Conservation (phyloP, 2,797 vertebrate genomes). For the Notoglanidium macrostoma region DNA sequence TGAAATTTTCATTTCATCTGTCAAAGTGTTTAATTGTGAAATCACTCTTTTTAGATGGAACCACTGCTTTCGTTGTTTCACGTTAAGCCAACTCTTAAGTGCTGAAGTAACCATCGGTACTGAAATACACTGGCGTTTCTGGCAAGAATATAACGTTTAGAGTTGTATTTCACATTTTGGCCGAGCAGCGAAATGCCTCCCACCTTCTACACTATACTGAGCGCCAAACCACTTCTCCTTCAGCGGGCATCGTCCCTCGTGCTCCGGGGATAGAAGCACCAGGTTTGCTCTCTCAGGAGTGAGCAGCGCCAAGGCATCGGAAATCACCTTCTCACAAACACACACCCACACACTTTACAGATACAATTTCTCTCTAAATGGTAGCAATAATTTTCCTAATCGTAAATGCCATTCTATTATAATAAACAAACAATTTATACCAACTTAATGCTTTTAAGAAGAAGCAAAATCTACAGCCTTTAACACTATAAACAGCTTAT, state of each 20-base stretch:
- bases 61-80: neutral
- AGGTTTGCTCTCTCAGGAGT: slow-evolving; percentile 86
- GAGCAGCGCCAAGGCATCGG: slow-evolving; percentile 78
- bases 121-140: slow-evolving; percentile 1
- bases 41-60: neutral
- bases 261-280: slow-evolving; percentile 88
- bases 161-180: neutral
- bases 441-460: neutral
- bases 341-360: slow-evolving; percentile 15
- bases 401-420: neutral
- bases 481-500: neutral
- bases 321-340: slow-evolving; percentile 79
- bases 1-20: neutral
- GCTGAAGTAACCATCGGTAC: neutral
- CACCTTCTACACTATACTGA: slow-evolving; percentile 86
- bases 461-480: neutral
- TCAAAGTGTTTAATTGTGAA: neutral
- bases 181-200: slow-evolving; percentile 16
- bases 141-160: slow-evolving; percentile 14
- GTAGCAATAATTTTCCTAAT: neutral
- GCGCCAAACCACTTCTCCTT: slow-evolving; percentile 94
- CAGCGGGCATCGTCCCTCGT: slow-evolving; percentile 83
- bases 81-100: slow-evolving; percentile 16
- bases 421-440: neutral
- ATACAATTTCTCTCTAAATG: neutral